These are phyloP conservation scores for Globia sparganii DNA, from an alignment of 2,888 invertebrate genomes.

Conservation along the genomic window DNA sequence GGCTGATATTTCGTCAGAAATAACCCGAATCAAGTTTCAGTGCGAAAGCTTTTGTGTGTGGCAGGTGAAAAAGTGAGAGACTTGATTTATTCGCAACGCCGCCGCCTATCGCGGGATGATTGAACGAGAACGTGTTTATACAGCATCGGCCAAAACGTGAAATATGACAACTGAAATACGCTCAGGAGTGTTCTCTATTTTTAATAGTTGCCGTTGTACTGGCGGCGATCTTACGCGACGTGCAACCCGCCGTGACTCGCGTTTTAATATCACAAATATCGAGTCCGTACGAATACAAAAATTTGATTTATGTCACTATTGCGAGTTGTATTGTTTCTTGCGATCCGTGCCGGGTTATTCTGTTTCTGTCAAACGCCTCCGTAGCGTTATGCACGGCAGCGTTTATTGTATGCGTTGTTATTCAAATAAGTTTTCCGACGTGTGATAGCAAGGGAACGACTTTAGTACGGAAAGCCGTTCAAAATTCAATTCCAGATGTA, in stretches of 20 bases:
- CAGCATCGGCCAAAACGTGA: conserved; percentile 84
- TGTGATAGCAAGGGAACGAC: conserved; percentile 57
- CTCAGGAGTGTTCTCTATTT: conserved; percentile 69
- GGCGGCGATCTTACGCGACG: conserved; percentile 71
- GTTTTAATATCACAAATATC: conserved; percentile 81
- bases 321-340: conserved; percentile 83
- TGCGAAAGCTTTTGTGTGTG: conserved; percentile 90
- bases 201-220: conserved; percentile 68
- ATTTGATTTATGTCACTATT: conserved; percentile 84
- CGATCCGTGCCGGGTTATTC: conserved; percentile 77
- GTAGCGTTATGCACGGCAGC: conserved; percentile 72
- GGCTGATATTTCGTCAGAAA: conserved; percentile 90
- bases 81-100: conserved; percentile 89
- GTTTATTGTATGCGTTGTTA: conserved; percentile 73
- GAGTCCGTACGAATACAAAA: conserved; percentile 76
- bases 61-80: conserved; percentile 90
- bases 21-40: conserved; percentile 90
- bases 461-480: conserved; percentile 53
- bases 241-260: conserved; percentile 74
- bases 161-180: conserved; percentile 87
- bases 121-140: conserved; percentile 90
- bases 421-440: conserved; percentile 73
- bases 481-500: conserved; percentile 61
- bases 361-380: conserved; percentile 82
- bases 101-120: conserved; percentile 89